These are phyloP conservation scores for Tethya wilhelma DNA, from an alignment of 37 sponge, comb jelly and placozoan genomes.

Conservation along the genomic window DNA sequence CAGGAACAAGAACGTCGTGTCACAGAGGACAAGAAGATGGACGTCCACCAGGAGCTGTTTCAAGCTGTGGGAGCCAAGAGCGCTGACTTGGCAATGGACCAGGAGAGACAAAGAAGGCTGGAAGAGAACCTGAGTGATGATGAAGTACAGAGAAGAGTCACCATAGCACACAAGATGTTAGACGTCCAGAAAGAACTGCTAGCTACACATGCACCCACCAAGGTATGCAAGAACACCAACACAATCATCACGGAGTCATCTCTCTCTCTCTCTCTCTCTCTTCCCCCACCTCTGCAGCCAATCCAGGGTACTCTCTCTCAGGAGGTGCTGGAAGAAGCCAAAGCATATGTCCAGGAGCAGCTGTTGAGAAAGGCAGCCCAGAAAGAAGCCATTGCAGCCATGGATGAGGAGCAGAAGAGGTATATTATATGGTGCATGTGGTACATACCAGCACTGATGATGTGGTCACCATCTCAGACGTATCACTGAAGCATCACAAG, in stretches of 20 bases:
- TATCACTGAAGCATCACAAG: conserved; percentile 17
- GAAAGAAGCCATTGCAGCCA: conserved; percentile 52
- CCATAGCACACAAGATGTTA: conserved; percentile 50
- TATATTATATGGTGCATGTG: conserved; percentile 6
- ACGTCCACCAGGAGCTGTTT: conserved; percentile 66
- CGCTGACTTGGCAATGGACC: conserved; percentile 22
- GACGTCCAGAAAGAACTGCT: conserved; percentile 73
- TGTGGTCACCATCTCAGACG: conserved; percentile 43
- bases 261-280: conserved; percentile 15
- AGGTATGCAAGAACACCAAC: conserved; percentile 36
- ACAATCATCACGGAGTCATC: not conserved
- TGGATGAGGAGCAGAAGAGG: conserved; percentile 72
- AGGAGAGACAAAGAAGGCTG: conserved; percentile 45
- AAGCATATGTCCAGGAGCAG: conserved; percentile 69
- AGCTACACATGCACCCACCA: conserved; percentile 42
- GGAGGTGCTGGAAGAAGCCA: conserved; percentile 64
- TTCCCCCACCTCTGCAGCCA: conserved; percentile 22
- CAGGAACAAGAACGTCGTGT: conserved; percentile 50
- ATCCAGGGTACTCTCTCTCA: conserved; percentile 46
- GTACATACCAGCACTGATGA: no score
- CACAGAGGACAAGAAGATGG: conserved; percentile 46
- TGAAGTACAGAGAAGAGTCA: conserved; percentile 32
- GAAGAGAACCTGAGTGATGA: conserved; percentile 47
- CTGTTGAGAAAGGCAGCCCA: conserved; percentile 69
- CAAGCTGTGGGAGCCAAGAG: conserved; percentile 37